Evolutionary conservation across 2,888 invertebrate genomes (phyloP).

Genomic region (Stegophylla sp.): DNA sequence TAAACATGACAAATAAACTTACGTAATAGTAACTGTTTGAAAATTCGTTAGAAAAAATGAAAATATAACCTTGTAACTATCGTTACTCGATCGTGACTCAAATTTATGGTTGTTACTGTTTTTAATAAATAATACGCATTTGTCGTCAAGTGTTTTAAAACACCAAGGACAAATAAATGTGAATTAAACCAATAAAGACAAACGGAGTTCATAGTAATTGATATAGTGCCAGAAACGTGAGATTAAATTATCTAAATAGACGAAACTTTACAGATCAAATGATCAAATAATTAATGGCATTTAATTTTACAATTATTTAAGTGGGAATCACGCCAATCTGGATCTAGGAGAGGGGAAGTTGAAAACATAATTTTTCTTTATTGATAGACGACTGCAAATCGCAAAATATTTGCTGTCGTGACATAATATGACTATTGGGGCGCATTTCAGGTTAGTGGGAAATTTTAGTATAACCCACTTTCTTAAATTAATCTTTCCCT

Average conservation of each 20-base stretch:
- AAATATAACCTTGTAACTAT: neutral
- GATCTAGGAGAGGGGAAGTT: too few relatives aligned
- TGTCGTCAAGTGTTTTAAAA: constrained; percentile 23
- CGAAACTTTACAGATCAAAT: neutral
- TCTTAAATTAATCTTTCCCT: too few relatives aligned
- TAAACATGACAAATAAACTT: too few relatives aligned
- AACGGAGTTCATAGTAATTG: neutral
- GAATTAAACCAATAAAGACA: constrained; percentile 27
- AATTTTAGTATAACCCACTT: too few relatives aligned
- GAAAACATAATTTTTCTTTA: too few relatives aligned
- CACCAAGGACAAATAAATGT: constrained; percentile 18
- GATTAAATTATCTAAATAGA: neutral
- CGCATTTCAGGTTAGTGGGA: too few relatives aligned
- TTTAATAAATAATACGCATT: constrained; percentile 25
- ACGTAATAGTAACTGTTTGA: neutral
- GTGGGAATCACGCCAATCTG: too few relatives aligned
- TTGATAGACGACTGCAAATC: too few relatives aligned
- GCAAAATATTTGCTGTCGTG: too few relatives aligned
- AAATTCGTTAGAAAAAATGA: too few relatives aligned
- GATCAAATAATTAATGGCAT: neutral
- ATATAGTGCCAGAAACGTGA: neutral
- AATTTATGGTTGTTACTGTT: constrained; percentile 4
- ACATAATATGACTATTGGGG: too few relatives aligned
- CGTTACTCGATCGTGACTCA: neutral
- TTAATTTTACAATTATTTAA: too few relatives aligned